Percentiles rank a stretch among this genome's conserved stretches.
phyloP scores from a whole-genome alignment of 2,888 invertebrate genomes.

The Priocnemis perturbator region DNA sequence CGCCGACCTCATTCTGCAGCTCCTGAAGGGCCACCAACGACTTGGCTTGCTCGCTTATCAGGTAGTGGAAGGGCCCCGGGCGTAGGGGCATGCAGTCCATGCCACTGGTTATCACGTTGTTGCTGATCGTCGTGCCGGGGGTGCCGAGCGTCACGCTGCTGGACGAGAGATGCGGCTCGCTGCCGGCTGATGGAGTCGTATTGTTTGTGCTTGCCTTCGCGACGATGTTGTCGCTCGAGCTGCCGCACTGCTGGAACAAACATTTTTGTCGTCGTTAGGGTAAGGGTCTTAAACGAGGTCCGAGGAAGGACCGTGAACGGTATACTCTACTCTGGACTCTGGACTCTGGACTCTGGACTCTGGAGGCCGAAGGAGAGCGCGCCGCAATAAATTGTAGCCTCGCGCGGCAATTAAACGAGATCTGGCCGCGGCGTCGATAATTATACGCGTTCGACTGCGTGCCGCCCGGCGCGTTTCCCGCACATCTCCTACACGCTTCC shows the following conservation, averaged over 20 bases:
- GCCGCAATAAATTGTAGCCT: too few species aligned
- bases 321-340: too few species aligned
- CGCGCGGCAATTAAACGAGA: too few species aligned
- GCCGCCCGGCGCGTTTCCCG: too few species aligned
- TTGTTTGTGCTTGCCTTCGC: slow-evolving; percentile 4
- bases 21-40: slow-evolving; percentile 90
- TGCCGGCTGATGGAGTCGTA: too few species aligned
- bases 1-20: slow-evolving; percentile 95
- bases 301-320: too few species aligned
- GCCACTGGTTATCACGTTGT: slow-evolving; percentile 74
- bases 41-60: slow-evolving; percentile 92
- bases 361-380: background rate
- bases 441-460: background rate
- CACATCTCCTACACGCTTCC: too few species aligned
- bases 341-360: too few species aligned
- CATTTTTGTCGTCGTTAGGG: background rate
- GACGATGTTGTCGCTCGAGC: slow-evolving; percentile 37
- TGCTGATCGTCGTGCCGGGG: background rate
- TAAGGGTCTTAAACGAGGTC: too few species aligned
- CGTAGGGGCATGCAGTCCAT: slow-evolving; percentile 90
- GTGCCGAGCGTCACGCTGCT: too few species aligned
- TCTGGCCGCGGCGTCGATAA: slow-evolving; percentile 1
- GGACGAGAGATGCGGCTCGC: too few species aligned
- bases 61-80: slow-evolving; percentile 87
- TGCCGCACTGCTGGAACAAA: slow-evolving; percentile 65